Evolutionary conservation across 2,888 invertebrate species (phyloP), one percentile per base, ranked within the genome.

Genomic region (Orthosia gothica): DNA sequence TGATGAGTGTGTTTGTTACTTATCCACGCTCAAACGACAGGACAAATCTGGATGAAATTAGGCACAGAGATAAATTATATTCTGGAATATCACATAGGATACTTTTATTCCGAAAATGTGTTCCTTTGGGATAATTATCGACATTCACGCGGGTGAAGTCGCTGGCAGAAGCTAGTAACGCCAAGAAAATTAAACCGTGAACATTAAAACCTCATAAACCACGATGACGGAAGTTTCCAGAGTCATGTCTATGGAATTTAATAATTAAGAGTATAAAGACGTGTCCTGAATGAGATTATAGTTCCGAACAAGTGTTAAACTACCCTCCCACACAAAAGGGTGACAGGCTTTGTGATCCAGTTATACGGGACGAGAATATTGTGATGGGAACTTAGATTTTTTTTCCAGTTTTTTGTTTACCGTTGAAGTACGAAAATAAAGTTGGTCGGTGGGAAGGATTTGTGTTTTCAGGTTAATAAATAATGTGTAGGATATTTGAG

Each of bases 221-320:
- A 26, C 20, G 18, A 5, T 4, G 0, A n/a, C 18, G 55, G n/a
- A 79, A 79, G 50, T 79, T 75, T 61, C 13, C 9, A 55, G 16
- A 54, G 45, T 13, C 50, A 1, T 45, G 57, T 50, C 65, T 55
- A 74, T 74, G 70, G 62, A 70, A 74, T 58, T 68, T 61, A 45
- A 23, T 74, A 79, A 74, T 80, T 70, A 79, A 68, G 57, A 55
- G 23, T 67, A 47, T 11, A 11, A 13, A 45, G 40, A 69, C 75
- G 64, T 65, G 65, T 49, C 4, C 49, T 23, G 62, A 74, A 80
- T 69, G 61, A 49, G 64, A 71, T 74, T 74, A 71, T 50, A 79
- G 65, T 79, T 79, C 15, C 5, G 2, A 79, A 79, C 79, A 40
- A 66, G 61, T 58, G 54, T 62, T 26, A 49, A 79, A 73, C 79